Evolutionary conservation across 2,888 invertebrate species (phyloP).

Genomic region (Empis livida): DNA sequence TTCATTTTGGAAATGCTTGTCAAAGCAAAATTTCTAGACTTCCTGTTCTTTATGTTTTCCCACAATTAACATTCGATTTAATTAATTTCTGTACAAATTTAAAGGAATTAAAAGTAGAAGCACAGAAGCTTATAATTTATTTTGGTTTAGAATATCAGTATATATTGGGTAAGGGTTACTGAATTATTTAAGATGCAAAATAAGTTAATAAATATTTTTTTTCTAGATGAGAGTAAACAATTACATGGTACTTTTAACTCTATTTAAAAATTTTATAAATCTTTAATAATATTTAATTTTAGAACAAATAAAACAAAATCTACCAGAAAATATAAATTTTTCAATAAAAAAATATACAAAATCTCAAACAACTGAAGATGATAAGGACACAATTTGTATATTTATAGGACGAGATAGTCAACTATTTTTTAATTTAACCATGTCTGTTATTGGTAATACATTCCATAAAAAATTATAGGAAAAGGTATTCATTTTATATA

Average conservation of each 20-base stretch:
- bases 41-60: slow-evolving; percentile 63
- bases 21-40: slow-evolving; percentile 60
- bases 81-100: slow-evolving; percentile 30
- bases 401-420: slow-evolving; percentile 54
- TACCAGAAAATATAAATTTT: not conserved
- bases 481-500: not conserved
- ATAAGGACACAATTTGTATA: slow-evolving; percentile 43
- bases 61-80: slow-evolving; percentile 45
- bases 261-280: not conserved
- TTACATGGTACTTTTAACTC: slow-evolving; percentile 8
- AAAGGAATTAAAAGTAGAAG: slow-evolving; percentile 22
- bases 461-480: not conserved
- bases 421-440: slow-evolving; percentile 48
- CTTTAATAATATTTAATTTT: not conserved
- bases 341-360: slow-evolving; percentile 22
- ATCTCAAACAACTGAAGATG: slow-evolving; percentile 15
- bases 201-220: not conserved
- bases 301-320: not conserved
- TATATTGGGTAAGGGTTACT: slow-evolving; percentile 37
- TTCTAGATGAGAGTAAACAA: slow-evolving; percentile 7
- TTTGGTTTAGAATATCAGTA: slow-evolving; percentile 56
- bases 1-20: slow-evolving; percentile 88
- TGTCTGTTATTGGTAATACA: slow-evolving; percentile 39
- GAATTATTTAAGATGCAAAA: slow-evolving; percentile 4
- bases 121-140: slow-evolving; percentile 42